Conservation (phyloP, 2,113 vertebrate genomes). For the Cathartes aura region DNA sequence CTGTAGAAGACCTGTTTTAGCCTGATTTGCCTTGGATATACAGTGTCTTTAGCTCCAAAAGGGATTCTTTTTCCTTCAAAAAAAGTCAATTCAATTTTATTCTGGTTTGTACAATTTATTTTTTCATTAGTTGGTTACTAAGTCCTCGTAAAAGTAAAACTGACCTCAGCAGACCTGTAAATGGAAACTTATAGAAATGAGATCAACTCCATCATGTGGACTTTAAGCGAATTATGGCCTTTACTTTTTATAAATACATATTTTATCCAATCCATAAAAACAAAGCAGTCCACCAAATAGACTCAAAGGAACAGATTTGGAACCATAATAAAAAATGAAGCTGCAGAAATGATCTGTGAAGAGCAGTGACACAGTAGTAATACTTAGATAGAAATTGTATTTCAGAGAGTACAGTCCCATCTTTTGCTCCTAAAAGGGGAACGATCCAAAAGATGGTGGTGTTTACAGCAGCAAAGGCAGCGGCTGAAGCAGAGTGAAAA, state of each 20-base stretch:
- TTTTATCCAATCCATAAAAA: background rate
- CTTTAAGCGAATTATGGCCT: background rate
- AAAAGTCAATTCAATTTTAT: background rate
- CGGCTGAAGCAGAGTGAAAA: background rate
- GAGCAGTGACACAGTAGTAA: background rate
- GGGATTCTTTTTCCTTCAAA: background rate
- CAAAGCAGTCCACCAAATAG: background rate
- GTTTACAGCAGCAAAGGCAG: background rate
- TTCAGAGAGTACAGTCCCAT: background rate
- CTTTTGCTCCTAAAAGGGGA: background rate
- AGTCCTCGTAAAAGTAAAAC: background rate
- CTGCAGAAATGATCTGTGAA: background rate
- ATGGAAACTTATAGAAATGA: background rate
- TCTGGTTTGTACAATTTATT: background rate
- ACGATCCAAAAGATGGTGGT: background rate
- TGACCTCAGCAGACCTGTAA: background rate
- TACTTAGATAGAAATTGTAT: background rate
- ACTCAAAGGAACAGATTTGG: background rate
- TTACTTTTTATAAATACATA: background rate
- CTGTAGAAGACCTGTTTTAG: background rate
- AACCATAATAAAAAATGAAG: background rate
- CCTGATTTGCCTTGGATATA: background rate
- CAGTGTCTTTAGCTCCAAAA: background rate
- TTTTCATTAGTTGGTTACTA: background rate
- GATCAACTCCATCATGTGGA: background rate